Evolutionary conservation across 2,113 vertebrate species (phyloP), one percentile per base, ranked within the genome.

Genomic region (Cynoglossus semilaevis): DNA sequence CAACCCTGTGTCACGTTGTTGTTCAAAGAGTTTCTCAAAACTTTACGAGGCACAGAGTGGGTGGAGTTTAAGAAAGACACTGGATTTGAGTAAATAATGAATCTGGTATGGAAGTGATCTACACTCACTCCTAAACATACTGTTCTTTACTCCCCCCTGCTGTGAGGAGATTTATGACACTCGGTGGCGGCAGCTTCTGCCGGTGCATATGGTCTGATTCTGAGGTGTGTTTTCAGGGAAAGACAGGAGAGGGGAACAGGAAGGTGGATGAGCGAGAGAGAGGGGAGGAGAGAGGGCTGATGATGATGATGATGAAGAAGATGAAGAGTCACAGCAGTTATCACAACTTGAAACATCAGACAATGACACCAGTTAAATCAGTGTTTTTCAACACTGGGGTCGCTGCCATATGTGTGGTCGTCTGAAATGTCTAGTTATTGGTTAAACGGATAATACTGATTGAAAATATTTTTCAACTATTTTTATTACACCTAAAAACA

Each of bases 1-100:
- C 36, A 66, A 37, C 49, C 63, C 44, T 60, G 70, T 41, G 60
- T 44, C 49, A 51, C 14, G 59, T 16, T 51, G 41, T 34, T 72
- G 40, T 80, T 77, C 60, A 80, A 56, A 63, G 59, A 69, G 9
- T 76, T 65, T 70, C 22, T 71, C 9, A 19, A 65, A 81, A 61
- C 38, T 17, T 40, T 17, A 15, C n/a, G n/a, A n/a, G n/a, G n/a
- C n/a, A n/a, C 12, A 66, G 3, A 68, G 43, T 19, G 6, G 8
- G 66, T 35, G 69, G 59, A 58, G 22, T 74, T 65, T 68, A 19
- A 44, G 43, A 73, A 53, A 59, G 61, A 17, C n/a, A n/a, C 42
- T 49, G 55, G 43, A 51, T 80, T 71, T 51, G 70, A 14, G 54
- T 50, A 71, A 68, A 80, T 79, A 70, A 74, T 74, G 11, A 67